Conservation (phyloP, 1,140 invertebrate genomes). For the Drosophila trapezifrons region DNA sequence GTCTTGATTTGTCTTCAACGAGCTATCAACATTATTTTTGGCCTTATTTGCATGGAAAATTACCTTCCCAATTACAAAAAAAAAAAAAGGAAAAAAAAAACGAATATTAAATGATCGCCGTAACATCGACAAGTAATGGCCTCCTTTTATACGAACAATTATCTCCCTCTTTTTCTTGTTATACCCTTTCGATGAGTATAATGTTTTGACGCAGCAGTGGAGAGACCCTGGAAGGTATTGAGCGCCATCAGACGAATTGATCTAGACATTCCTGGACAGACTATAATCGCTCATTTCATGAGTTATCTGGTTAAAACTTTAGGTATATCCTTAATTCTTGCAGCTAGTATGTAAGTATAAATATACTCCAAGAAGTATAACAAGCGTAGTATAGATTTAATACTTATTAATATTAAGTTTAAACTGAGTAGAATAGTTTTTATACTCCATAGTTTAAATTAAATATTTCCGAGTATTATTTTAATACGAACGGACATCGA, state of each 20-base stretch:
- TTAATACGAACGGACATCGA: no score
- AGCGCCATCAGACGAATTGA: neutral
- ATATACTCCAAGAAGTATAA: no score
- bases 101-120: conserved; percentile 11
- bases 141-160: conserved; percentile 1
- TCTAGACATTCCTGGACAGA: neutral
- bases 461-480: no score
- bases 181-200: neutral
- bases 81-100: neutral
- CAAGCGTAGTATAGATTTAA: no score
- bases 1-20: conserved; percentile 1
- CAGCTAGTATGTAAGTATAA: no score
- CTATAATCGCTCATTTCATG: no score
- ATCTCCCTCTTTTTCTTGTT: conserved; percentile 1
- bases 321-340: no score
- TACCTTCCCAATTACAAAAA: conserved; percentile 5
- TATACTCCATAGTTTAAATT: no score
- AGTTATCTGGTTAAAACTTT: no score
- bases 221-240: neutral
- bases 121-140: conserved; percentile 19
- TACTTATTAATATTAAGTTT: no score
- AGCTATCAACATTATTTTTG: conserved; percentile 3
- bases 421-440: no score
- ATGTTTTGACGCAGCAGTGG: no score
- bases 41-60: conserved; percentile 27